phyloP scores from a whole-genome alignment of 2,888 invertebrate species.

The Stenodema calcarata region DNA sequence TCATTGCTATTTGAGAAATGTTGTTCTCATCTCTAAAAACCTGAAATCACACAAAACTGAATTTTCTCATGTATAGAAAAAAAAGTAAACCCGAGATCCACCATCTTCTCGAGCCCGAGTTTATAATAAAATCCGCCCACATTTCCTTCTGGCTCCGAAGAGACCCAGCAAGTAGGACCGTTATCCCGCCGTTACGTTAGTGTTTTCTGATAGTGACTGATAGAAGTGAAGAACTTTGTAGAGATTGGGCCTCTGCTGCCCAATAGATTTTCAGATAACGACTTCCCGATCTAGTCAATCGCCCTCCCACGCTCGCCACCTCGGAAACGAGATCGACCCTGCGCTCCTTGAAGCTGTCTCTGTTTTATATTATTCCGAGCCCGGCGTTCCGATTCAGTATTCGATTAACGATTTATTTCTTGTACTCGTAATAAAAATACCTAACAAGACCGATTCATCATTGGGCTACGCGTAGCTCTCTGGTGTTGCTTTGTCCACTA shows the following conservation, averaged over 20 bases:
- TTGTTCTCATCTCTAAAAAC: too few species aligned
- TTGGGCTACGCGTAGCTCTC: not conserved
- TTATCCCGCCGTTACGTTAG: not conserved
- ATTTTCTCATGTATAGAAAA: not conserved
- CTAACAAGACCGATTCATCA: not conserved
- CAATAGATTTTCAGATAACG: not conserved
- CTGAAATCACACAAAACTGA: not conserved
- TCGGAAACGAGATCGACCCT: not conserved
- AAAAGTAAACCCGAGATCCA: not conserved
- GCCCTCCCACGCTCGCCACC: not conserved
- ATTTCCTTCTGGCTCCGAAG: not conserved
- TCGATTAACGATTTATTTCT: not conserved
- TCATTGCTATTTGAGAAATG: too few species aligned
- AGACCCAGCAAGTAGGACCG: not conserved
- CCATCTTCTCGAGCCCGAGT: not conserved
- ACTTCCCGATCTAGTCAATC: not conserved
- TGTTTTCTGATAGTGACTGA: not conserved
- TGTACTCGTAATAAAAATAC: not conserved
- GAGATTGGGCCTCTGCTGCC: not conserved
- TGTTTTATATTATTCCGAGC: not conserved
- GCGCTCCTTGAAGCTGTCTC: not conserved
- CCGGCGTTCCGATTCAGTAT: not conserved
- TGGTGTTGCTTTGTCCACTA: too few species aligned
- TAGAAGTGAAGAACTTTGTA: not conserved
- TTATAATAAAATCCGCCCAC: conserved; percentile 27